Evolutionary conservation across 2,797 vertebrate genomes (phyloP).

Genomic region (Erethizon dorsatum): DNA sequence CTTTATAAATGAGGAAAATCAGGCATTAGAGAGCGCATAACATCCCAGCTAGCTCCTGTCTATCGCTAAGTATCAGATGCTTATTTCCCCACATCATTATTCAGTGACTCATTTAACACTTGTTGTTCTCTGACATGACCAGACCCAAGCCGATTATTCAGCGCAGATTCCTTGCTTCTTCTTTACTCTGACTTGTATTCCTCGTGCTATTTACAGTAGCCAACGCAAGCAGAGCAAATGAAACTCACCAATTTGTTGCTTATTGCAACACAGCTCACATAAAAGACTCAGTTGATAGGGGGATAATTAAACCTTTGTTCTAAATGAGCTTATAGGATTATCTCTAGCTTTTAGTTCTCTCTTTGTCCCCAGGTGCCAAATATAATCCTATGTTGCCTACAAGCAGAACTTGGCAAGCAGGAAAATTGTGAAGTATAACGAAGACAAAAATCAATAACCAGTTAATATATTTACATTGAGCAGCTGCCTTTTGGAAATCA

Average conservation of each 20-base stretch:
- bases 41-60: slow-evolving; percentile 23
- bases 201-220: slow-evolving; percentile 9
- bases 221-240: slow-evolving; percentile 54
- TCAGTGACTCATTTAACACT: neutral
- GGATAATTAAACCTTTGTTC: slow-evolving; percentile 82
- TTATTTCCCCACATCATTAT: slow-evolving; percentile 16
- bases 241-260: slow-evolving; percentile 74
- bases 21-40: slow-evolving; percentile 28
- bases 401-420: slow-evolving; percentile 65
- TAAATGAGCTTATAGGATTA: slow-evolving; percentile 77
- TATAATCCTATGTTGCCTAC: slow-evolving; percentile 65
- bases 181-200: neutral
- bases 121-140: neutral
- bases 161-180: neutral
- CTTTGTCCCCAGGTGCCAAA: slow-evolving; percentile 70
- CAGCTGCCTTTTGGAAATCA: slow-evolving; percentile 13
- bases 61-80: neutral
- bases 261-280: slow-evolving; percentile 69
- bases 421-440: neutral
- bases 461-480: slow-evolving; percentile 3
- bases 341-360: slow-evolving; percentile 73
- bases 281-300: slow-evolving; percentile 74
- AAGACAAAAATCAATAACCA: slow-evolving; percentile 63
- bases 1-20: slow-evolving; percentile 51
- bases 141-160: neutral